These are phyloP conservation scores for Sebastes diploproa DNA, from an alignment of 2,797 vertebrate species.

Conservation along the genomic window DNA sequence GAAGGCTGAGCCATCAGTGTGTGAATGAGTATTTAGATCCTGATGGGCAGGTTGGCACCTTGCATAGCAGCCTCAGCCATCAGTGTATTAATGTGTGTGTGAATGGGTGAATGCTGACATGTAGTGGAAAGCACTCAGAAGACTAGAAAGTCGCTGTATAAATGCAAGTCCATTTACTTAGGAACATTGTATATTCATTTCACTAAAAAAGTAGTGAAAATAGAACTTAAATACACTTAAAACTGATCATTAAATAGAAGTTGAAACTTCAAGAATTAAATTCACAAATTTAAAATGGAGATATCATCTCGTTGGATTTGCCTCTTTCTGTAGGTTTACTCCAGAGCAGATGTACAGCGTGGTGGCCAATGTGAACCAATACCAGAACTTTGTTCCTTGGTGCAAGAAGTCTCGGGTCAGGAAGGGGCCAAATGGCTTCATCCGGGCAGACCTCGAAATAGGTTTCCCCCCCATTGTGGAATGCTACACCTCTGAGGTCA, in stretches of 20 bases:
- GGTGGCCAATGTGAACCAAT: slow-evolving; percentile 81
- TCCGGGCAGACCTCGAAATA: slow-evolving; percentile 79
- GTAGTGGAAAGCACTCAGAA: no score
- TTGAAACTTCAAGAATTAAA: neutral
- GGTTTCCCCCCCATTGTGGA: slow-evolving; percentile 85
- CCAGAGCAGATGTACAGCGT: slow-evolving; percentile 83
- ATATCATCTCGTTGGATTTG: neutral
- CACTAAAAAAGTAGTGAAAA: neutral
- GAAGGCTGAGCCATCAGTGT: no score
- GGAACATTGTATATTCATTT: neutral
- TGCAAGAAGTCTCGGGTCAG: slow-evolving; percentile 82
- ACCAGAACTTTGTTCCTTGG: slow-evolving; percentile 87
- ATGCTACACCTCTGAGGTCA: slow-evolving; percentile 82
- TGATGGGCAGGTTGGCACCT: no score
- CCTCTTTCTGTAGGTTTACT: slow-evolving; percentile 71
- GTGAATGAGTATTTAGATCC: no score
- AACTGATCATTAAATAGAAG: neutral
- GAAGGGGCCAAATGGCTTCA: slow-evolving; percentile 47
- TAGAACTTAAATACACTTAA: neutral
- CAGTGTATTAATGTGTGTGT: no score
- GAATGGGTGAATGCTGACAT: no score
- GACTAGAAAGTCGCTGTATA: neutral
- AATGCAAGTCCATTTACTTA: neutral
- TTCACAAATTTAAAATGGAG: neutral
- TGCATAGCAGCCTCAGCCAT: no score